These are phyloP conservation scores for Prunella strophiata DNA, from an alignment of 2,797 vertebrate genomes.

Conservation along the genomic window DNA sequence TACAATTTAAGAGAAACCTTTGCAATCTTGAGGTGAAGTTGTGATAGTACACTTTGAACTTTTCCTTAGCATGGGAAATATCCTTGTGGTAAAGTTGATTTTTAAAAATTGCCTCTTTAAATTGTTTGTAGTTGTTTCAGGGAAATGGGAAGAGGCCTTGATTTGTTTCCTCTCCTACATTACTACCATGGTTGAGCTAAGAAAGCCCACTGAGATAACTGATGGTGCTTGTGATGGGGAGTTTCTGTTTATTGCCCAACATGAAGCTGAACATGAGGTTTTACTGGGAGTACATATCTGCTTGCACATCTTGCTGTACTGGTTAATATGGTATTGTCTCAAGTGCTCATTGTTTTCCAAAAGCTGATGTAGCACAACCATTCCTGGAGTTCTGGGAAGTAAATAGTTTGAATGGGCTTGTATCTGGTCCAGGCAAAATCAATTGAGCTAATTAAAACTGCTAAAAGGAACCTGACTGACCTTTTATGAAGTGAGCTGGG, in stretches of 20 bases:
- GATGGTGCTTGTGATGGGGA: neutral
- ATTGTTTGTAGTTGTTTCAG: neutral
- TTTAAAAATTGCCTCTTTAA: neutral
- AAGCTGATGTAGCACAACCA: neutral
- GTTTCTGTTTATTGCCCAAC: neutral
- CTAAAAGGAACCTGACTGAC: constrained; percentile 16
- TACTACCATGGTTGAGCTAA: neutral
- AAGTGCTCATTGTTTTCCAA: neutral
- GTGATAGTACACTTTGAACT: neutral
- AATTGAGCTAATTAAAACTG: neutral
- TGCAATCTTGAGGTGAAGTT: neutral
- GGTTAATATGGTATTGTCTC: neutral
- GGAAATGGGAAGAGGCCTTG: neutral
- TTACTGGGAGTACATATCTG: neutral
- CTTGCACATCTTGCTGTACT: neutral
- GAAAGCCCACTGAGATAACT: neutral
- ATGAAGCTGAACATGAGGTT: neutral
- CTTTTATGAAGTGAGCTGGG: neutral
- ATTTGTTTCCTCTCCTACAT: neutral
- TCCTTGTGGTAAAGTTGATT: neutral
- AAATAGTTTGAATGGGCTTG: neutral
- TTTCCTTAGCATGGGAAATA: neutral
- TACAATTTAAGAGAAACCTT: neutral
- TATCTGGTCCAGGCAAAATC: neutral
- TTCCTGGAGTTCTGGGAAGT: neutral